These are phyloP conservation scores for Oreortyx pictus DNA, from an alignment of 2,797 vertebrate species.

Conservation along the genomic window DNA sequence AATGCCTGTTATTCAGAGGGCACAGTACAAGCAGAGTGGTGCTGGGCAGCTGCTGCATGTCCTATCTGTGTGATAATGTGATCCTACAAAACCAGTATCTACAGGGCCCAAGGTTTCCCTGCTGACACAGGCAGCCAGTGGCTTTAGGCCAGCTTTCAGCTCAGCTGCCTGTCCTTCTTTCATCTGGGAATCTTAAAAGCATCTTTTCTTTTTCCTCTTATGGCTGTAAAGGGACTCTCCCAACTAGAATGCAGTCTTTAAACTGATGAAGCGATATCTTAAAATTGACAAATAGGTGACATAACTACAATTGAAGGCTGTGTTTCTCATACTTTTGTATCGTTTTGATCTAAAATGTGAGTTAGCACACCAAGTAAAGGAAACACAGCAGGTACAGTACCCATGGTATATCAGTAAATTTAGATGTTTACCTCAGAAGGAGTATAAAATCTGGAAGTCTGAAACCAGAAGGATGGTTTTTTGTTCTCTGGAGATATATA, in stretches of 20 bases:
- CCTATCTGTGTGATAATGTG: fast-evolving
- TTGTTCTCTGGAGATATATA: background rate
- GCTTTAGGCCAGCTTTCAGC: background rate
- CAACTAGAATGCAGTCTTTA: background rate
- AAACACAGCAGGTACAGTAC: background rate
- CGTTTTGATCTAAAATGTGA: conserved; percentile 19
- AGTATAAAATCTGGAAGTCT: background rate
- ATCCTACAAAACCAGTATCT: background rate
- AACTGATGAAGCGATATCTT: conserved; percentile 10
- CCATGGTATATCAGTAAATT: conserved; percentile 17
- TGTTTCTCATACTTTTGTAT: conserved; percentile 19
- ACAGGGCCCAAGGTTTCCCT: background rate
- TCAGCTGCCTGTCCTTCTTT: background rate
- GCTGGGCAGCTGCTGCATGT: background rate
- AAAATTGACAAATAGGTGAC: conserved; percentile 45
- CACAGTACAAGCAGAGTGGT: background rate
- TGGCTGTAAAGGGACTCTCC: background rate
- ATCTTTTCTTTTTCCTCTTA: background rate
- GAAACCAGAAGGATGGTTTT: conserved; percentile 2
- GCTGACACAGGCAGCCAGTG: background rate
- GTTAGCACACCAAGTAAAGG: background rate
- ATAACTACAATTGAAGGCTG: background rate
- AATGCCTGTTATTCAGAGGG: background rate
- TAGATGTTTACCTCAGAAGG: conserved; percentile 21
- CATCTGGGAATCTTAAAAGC: background rate